These are phyloP conservation scores for Liopterus haemorrhoidalis DNA, from an alignment of 2,888 invertebrate genomes.

Conservation along the genomic window DNA sequence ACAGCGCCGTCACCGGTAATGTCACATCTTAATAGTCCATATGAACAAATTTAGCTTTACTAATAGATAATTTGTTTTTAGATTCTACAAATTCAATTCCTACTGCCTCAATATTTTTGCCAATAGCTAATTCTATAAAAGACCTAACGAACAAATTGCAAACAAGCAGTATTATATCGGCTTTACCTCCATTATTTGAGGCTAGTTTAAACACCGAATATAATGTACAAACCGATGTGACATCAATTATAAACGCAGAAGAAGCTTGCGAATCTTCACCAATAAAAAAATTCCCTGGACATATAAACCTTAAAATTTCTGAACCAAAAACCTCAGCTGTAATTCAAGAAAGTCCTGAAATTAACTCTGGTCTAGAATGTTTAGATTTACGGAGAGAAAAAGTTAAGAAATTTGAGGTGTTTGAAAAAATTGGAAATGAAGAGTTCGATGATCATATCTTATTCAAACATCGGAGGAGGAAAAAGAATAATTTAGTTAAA, in stretches of 20 bases:
- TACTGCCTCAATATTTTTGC: slow-evolving; percentile 24
- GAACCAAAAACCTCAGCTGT: slow-evolving; percentile 8
- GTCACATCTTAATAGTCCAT: not conserved
- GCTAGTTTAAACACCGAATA: slow-evolving; percentile 31
- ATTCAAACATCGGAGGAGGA: slow-evolving; percentile 55
- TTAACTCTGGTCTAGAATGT: slow-evolving; percentile 16
- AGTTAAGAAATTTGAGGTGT: slow-evolving; percentile 56
- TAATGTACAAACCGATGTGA: slow-evolving; percentile 45
- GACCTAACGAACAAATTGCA: slow-evolving; percentile 42
- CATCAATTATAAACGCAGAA: slow-evolving; percentile 56
- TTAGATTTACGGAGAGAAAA: slow-evolving; percentile 31
- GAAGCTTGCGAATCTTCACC: slow-evolving; percentile 70
- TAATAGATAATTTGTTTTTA: slow-evolving; percentile 21
- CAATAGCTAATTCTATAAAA: slow-evolving; percentile 38
- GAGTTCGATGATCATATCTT: slow-evolving; percentile 66
- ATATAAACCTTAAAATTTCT: slow-evolving; percentile 37
- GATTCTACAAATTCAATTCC: slow-evolving; percentile 20
- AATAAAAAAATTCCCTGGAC: slow-evolving; percentile 47
- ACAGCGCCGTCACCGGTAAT: slow-evolving; percentile 1
- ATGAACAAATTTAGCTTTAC: slow-evolving; percentile 6
- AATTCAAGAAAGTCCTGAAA: slow-evolving; percentile 7
- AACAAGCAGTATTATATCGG: slow-evolving; percentile 39
- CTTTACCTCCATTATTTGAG: slow-evolving; percentile 38
- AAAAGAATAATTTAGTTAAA: slow-evolving; percentile 41
- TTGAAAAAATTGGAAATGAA: slow-evolving; percentile 66